Conservation (phyloP, 2,888 invertebrate species). For the Lithodes maja region DNA sequence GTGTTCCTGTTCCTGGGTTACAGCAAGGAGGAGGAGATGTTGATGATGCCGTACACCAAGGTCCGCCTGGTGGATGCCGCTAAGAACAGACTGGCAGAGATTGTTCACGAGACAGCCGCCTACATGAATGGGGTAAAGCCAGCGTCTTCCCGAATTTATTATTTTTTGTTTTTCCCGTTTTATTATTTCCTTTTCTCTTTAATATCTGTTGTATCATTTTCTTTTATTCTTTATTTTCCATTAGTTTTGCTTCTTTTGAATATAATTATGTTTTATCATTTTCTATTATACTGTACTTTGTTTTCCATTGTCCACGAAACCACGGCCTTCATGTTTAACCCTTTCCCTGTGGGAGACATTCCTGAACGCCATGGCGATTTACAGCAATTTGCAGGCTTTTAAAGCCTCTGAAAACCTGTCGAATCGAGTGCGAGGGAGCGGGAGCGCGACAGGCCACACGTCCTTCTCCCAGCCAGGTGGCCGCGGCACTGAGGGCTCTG, state of each 20-base stretch:
- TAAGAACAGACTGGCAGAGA: slow-evolving; percentile 47
- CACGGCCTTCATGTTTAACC: too few species aligned
- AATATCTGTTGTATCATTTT: neutral
- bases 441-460: too few species aligned
- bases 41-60: slow-evolving; percentile 70
- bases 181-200: neutral
- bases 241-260: neutral
- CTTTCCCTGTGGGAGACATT: too few species aligned
- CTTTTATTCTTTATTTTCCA: neutral
- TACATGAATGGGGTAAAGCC: slow-evolving; percentile 56
- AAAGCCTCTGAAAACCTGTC: too few species aligned
- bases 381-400: too few species aligned
- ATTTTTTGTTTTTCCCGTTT: neutral
- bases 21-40: slow-evolving; percentile 71
- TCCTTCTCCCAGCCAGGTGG: too few species aligned
- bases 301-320: too few species aligned
- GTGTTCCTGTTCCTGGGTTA: slow-evolving; percentile 72
- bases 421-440: too few species aligned
- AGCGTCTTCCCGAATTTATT: neutral
- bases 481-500: too few species aligned
- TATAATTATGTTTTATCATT: too few species aligned
- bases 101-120: slow-evolving; percentile 50
- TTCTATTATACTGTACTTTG: too few species aligned
- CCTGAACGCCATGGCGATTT: too few species aligned
- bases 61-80: slow-evolving; percentile 73